Conservation (phyloP, 2,888 invertebrate species). For the Sphaerophoria taeniata region DNA sequence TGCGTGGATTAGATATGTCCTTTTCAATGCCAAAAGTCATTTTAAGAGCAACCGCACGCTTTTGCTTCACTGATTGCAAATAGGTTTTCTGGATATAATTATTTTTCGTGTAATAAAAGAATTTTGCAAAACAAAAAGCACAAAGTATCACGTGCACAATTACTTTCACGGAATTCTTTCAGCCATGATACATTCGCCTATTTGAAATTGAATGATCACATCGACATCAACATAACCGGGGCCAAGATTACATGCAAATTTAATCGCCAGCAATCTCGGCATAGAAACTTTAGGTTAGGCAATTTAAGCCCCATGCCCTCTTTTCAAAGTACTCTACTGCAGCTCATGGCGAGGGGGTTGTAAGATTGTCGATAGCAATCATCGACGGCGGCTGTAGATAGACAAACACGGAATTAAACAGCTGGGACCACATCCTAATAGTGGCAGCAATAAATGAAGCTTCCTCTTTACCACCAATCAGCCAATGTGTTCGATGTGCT, state of each 20-base stretch:
- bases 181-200: constrained; percentile 18
- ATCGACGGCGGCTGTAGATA: constrained; percentile 60
- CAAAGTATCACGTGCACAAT: constrained; percentile 69
- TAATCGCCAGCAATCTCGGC: constrained; percentile 57
- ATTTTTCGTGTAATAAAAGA: constrained; percentile 50
- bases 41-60: constrained; percentile 47
- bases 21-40: constrained; percentile 35
- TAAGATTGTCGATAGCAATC: constrained; percentile 71
- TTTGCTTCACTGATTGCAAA: constrained; percentile 69
- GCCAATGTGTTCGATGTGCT: constrained; percentile 33
- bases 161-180: constrained; percentile 33
- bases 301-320: constrained; percentile 69
- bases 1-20: constrained; percentile 54
- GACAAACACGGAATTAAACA: constrained; percentile 56
- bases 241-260: constrained; percentile 52
- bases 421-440: constrained; percentile 67
- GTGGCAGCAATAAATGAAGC: constrained; percentile 72
- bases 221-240: background rate
- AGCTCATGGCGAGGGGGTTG: constrained; percentile 16
- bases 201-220: constrained; percentile 8
- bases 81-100: constrained; percentile 72
- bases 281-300: constrained; percentile 27
- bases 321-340: no score
- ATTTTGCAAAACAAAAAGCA: constrained; percentile 56
- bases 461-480: constrained; percentile 67